Conservation (phyloP, 2,113 vertebrate species). For the Parus major region DNA sequence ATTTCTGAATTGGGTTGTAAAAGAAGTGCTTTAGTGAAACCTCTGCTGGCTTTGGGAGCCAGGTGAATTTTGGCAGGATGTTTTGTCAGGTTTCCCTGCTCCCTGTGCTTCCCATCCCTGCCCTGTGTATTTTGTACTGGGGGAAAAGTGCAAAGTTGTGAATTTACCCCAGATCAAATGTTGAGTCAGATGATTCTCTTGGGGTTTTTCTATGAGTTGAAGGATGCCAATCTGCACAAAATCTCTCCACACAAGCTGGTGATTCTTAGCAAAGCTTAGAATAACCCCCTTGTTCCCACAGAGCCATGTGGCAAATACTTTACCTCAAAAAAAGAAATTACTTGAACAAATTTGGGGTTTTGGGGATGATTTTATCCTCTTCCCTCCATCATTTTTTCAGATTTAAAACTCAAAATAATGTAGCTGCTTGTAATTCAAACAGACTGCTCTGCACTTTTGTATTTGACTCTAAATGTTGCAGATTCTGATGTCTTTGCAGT, state of each 20-base stretch:
- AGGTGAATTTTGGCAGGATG: background rate
- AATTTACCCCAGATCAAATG: background rate
- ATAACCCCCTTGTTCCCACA: background rate
- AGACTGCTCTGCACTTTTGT: background rate
- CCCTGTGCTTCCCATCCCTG: background rate
- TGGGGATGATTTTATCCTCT: fast-evolving
- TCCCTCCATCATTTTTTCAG: fast-evolving
- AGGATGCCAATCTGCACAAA: background rate
- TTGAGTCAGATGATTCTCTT: background rate
- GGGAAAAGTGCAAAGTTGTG: fast-evolving
- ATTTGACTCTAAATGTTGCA: background rate
- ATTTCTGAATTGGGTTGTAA: background rate
- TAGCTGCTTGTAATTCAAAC: background rate
- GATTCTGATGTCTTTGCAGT: background rate
- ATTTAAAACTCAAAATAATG: background rate
- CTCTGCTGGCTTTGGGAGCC: background rate
- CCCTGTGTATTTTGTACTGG: background rate
- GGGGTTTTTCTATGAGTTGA: background rate
- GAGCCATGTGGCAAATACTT: background rate
- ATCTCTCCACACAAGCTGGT: background rate
- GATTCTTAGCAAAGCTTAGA: background rate
- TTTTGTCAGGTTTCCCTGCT: background rate
- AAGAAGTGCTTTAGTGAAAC: background rate
- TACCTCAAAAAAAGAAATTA: background rate
- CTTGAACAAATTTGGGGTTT: background rate